A percentile compares a stretch with the other conserved stretches of the same genome.
Evolutionary conservation across 2,797 vertebrate species (phyloP).

Genomic region (Halcyon smyrnensis): DNA sequence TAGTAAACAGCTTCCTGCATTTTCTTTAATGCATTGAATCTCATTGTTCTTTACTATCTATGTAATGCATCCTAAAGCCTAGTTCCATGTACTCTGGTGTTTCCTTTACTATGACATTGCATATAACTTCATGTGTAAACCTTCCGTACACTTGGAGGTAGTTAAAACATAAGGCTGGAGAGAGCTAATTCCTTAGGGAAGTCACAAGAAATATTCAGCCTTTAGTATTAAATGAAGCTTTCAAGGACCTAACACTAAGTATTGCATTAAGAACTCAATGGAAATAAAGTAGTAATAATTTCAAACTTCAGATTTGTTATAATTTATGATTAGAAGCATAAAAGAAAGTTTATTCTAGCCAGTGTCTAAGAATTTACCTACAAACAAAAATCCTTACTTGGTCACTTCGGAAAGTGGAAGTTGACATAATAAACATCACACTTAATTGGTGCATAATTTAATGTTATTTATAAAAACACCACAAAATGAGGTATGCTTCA

Average conservation of each 20-base stretch:
- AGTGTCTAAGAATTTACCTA: background rate
- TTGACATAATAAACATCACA: conserved; percentile 54
- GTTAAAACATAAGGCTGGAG: background rate
- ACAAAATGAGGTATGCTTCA: background rate
- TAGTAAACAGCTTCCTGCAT: background rate
- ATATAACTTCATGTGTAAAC: background rate
- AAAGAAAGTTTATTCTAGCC: background rate
- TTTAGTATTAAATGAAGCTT: background rate
- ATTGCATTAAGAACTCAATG: background rate
- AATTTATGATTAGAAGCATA: background rate
- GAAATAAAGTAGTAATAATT: background rate
- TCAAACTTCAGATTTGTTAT: background rate
- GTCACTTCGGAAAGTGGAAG: conserved; percentile 20
- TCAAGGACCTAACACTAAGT: background rate
- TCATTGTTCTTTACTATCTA: background rate
- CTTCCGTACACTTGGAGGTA: background rate
- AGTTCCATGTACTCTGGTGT: background rate
- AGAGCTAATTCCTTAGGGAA: background rate
- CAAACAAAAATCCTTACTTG: background rate
- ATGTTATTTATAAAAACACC: conserved; percentile 54
- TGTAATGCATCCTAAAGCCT: background rate
- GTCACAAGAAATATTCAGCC: background rate
- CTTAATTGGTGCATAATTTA: conserved; percentile 17
- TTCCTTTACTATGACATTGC: background rate
- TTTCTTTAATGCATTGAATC: background rate